phyloP scores from a whole-genome alignment of 2,888 invertebrate genomes.

The Oxytorus armatus region DNA sequence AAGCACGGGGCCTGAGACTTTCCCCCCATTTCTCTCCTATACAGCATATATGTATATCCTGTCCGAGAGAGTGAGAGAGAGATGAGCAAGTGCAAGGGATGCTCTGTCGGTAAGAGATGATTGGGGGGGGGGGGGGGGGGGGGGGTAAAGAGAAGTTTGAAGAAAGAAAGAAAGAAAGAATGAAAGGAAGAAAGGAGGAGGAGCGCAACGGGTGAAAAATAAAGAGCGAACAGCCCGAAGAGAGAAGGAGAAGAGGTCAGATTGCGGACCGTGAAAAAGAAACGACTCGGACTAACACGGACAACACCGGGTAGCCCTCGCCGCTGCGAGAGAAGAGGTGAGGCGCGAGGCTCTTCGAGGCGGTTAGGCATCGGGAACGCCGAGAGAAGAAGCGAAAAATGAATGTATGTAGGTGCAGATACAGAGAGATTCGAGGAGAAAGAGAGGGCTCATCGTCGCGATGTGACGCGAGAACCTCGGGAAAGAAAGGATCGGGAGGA shows the following conservation, averaged over 20 bases:
- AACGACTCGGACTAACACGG: slow-evolving; percentile 47
- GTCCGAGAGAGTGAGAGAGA: slow-evolving; percentile 27
- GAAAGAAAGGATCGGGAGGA: not conserved
- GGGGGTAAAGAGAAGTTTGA: slow-evolving; percentile 46
- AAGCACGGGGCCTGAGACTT: slow-evolving; percentile 72
- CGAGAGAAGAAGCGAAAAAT: slow-evolving; percentile 54
- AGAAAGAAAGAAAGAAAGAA: slow-evolving; percentile 46
- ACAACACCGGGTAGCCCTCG: slow-evolving; percentile 9
- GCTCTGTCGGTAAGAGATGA: slow-evolving; percentile 49
- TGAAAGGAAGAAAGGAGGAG: slow-evolving; percentile 43
- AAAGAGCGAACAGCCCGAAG: slow-evolving; percentile 19
- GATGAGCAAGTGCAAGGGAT: slow-evolving; percentile 51
- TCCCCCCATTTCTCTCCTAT: slow-evolving; percentile 11
- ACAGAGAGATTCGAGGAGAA: slow-evolving; percentile 7
- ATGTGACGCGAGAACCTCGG: slow-evolving; percentile 9
- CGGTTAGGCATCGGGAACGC: slow-evolving; percentile 31
- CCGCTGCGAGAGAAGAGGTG: slow-evolving; percentile 7
- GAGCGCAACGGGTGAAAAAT: slow-evolving; percentile 42
- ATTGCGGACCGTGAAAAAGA: slow-evolving; percentile 58
- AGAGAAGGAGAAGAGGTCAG: slow-evolving; percentile 57
- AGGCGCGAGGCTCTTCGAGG: slow-evolving; percentile 34
- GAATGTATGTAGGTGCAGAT: slow-evolving; percentile 51
- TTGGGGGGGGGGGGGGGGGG: slow-evolving; percentile 49
- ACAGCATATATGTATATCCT: slow-evolving; percentile 32
- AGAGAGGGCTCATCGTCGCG: slow-evolving; percentile 3